Evolutionary conservation across 2,797 vertebrate species (phyloP), one percentile per base, ranked within the genome.

Genomic region (Columba guinea): DNA sequence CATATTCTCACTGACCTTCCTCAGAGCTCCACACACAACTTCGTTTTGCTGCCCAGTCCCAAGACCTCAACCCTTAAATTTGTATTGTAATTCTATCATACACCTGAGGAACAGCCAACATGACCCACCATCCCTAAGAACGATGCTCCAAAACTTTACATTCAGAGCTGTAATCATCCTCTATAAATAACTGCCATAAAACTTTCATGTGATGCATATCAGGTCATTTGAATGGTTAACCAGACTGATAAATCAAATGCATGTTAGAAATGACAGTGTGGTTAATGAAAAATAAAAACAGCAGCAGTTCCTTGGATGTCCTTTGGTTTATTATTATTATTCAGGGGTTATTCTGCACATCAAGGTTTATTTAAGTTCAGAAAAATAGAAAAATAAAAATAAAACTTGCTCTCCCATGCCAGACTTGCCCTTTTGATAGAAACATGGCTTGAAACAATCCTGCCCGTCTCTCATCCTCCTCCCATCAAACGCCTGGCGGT

Each of bases 301-400:
- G 56, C 87, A 85, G 94, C 90, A 89, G 90, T 2, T 83, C 92
- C 75, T 48, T 92, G 93, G 71, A 80, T 56, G 78, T 77, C 86
- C 87, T 83, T 48, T 53, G 60, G 56, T 77, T 79, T 74, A 51
- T 86, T 22, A 9, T 39, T 75, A 56, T 69, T 55, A 77, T 68
- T 67, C 90, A 5, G 56, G 73, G 90, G 68, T 93, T 80, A 67
- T 81, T 91, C 96, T 80, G 94, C 89, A 83, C 86, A 70, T 52
- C 24, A 3, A 94, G 64, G 78, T 87, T 94, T 94, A 70, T 87
- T 93, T 83, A 80, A 92, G 84, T 89, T 16, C 79, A 64, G 58
- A 46, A 87, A 85, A n/a, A 87, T 0, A 91, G 51, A 76, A 94
- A 85, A 91, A 89, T 46, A 91, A 88, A 90, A 93, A 35, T 8